phyloP scores from a whole-genome alignment of 2,888 invertebrate genomes.

The Geophilus truncorum region DNA sequence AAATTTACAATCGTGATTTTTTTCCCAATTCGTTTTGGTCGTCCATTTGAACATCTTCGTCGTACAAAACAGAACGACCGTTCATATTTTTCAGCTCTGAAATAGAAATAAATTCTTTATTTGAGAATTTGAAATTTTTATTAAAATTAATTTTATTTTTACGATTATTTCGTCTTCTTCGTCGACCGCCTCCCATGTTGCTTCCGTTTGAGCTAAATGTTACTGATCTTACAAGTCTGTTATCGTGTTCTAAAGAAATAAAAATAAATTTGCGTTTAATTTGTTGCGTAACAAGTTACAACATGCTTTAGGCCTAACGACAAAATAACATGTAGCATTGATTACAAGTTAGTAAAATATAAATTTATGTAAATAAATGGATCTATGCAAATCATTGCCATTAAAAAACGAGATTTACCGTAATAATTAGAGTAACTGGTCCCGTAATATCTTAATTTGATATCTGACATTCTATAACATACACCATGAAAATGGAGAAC shows the following conservation, averaged over 20 bases:
- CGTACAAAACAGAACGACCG: background rate
- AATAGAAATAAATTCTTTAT: background rate
- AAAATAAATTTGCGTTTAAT: background rate
- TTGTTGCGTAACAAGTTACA: background rate
- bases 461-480: conserved; percentile 1
- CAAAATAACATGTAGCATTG: no score
- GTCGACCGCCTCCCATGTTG: background rate
- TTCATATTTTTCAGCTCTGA: background rate
- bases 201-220: background rate
- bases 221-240: background rate
- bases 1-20: background rate
- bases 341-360: no score
- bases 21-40: background rate
- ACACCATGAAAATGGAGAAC: background rate
- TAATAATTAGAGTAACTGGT: background rate
- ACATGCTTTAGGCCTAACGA: no score
- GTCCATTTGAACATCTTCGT: background rate
- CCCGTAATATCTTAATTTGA: background rate
- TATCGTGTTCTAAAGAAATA: background rate
- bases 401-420: background rate
- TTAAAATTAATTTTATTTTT: background rate
- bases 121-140: background rate
- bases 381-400: no score
- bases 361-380: no score
- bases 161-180: background rate